These are phyloP conservation scores for Clarias platycephalus DNA, from an alignment of 2,797 vertebrate genomes.

Conservation along the genomic window DNA sequence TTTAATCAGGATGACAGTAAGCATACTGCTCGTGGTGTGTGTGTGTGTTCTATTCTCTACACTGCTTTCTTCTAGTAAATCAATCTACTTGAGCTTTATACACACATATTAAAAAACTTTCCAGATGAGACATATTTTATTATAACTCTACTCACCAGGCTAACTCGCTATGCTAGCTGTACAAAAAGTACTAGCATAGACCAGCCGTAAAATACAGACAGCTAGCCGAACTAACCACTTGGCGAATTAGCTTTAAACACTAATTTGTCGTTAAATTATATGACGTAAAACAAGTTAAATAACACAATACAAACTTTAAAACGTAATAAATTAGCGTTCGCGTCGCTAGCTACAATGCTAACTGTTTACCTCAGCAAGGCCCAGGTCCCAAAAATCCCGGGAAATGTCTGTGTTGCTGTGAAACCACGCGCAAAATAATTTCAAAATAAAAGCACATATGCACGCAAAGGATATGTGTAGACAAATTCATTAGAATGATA, in stretches of 20 bases:
- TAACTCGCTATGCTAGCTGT: not conserved
- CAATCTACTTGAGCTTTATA: not conserved
- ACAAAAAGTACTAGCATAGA: not conserved
- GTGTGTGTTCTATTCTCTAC: too few relatives aligned
- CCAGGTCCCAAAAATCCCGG: not conserved
- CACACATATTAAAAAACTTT: not conserved
- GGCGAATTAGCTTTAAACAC: too few relatives aligned
- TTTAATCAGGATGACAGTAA: not conserved
- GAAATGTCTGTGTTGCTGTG: not conserved
- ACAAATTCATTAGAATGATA: not conserved
- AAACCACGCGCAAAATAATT: not conserved
- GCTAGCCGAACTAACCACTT: too few relatives aligned
- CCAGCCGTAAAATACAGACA: not conserved
- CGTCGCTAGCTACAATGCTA: not conserved
- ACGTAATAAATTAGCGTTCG: not conserved
- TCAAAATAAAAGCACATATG: conserved; percentile 6
- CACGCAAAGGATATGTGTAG: not conserved
- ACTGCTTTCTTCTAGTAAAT: not conserved
- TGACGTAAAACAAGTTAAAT: not conserved
- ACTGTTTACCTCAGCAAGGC: conserved; percentile 2
- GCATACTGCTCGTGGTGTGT: not conserved
- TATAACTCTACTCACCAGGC: not conserved
- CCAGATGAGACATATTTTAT: not conserved
- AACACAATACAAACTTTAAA: not conserved
- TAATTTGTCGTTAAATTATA: too few relatives aligned